A percentile compares a stretch with the other conserved stretches of the same genome.
phyloP scores from a whole-genome alignment of 2,888 invertebrate genomes.

The Epinotia bilunana region DNA sequence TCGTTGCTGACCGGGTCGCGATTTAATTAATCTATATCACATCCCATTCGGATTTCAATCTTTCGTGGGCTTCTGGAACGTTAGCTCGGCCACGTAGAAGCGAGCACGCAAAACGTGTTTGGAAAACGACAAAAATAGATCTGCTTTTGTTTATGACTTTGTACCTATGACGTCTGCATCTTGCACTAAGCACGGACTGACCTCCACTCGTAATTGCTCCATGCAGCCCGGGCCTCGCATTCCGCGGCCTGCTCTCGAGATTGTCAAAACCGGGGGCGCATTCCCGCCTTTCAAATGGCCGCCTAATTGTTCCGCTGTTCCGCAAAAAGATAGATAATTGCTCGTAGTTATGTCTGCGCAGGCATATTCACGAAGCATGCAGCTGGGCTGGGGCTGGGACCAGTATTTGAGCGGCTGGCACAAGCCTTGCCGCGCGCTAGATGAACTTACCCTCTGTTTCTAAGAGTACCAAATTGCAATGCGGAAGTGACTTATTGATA shows the following conservation, averaged over 20 bases:
- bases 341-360: conserved; percentile 23
- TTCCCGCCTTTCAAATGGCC: conserved; percentile 31
- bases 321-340: conserved; percentile 33
- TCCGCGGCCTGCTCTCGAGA: conserved; percentile 27
- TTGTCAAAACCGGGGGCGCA: conserved; percentile 36
- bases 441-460: too few species aligned
- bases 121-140: neutral
- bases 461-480: neutral
- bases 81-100: too few species aligned
- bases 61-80: too few species aligned
- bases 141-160: neutral
- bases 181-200: neutral
- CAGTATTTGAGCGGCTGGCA: neutral
- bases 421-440: too few species aligned
- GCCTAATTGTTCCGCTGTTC: conserved; percentile 31
- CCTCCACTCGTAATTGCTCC: neutral
- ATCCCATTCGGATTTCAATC: too few species aligned
- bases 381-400: neutral
- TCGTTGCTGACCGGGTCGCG: too few species aligned
- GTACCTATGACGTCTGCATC: neutral
- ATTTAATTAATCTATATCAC: too few species aligned
- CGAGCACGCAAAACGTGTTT: too few species aligned
- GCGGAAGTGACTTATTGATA: neutral
- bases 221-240: neutral
- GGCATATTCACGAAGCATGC: neutral